phyloP scores from a whole-genome alignment of 92 coral and sea anemone species.

The Ricordea florida region DNA sequence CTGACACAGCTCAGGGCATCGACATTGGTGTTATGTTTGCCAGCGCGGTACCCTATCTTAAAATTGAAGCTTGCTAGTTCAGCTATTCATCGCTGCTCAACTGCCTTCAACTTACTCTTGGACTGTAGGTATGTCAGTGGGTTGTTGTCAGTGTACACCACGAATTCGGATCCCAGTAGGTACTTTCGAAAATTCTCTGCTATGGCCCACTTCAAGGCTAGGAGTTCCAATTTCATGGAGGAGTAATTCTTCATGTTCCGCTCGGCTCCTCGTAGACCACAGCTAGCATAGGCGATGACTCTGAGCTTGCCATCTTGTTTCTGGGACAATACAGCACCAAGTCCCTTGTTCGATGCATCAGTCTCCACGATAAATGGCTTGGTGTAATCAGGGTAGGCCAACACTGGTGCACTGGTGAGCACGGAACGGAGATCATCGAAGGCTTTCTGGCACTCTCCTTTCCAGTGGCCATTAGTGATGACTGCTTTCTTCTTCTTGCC shows the following conservation, averaged over 20 bases:
- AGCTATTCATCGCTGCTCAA: slow-evolving; percentile 40
- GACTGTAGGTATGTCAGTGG: slow-evolving; percentile 51
- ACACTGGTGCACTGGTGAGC: slow-evolving; percentile 13
- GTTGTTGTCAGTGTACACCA: slow-evolving; percentile 40
- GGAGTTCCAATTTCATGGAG: slow-evolving; percentile 42
- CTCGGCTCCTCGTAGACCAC: slow-evolving; percentile 24
- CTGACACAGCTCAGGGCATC: slow-evolving; percentile 39
- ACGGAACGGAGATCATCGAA: background rate
- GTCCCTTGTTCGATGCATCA: slow-evolving; percentile 17
- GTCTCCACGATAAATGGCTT: slow-evolving; percentile 23
- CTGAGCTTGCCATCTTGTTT: background rate
- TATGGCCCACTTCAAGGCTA: slow-evolving; percentile 47
- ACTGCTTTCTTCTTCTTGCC: slow-evolving; percentile 4
- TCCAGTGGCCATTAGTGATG: background rate
- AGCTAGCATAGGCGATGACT: slow-evolving; percentile 6
- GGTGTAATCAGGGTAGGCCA: slow-evolving; percentile 23
- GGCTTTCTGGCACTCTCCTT: background rate
- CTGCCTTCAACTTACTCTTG: slow-evolving; percentile 40
- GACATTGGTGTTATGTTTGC: slow-evolving; percentile 34
- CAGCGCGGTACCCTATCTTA: slow-evolving; percentile 26
- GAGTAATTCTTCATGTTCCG: slow-evolving; percentile 26
- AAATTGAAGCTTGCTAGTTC: slow-evolving; percentile 32
- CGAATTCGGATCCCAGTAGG: slow-evolving; percentile 43
- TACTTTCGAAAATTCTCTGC: slow-evolving; percentile 50
- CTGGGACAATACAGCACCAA: slow-evolving; percentile 6